Evolutionary conservation across 2,797 vertebrate species (phyloP).

Genomic region (Tadarida brasiliensis): DNA sequence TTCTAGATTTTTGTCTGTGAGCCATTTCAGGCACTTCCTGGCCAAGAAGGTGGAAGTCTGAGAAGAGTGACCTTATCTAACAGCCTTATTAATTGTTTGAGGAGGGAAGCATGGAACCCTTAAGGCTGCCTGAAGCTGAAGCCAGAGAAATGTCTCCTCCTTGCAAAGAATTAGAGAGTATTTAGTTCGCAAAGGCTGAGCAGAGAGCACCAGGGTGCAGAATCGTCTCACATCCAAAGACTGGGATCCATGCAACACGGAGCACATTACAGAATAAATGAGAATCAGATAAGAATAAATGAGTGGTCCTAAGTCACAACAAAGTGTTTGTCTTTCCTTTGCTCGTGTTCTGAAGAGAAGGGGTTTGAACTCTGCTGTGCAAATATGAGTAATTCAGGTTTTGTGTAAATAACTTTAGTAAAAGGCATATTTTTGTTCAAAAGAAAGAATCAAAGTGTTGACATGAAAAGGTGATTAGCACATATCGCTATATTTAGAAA

Average conservation of each 20-base stretch:
- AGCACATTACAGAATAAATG: not conserved
- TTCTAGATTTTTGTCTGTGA: not conserved
- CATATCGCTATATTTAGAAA: not conserved
- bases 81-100: not conserved
- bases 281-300: not conserved
- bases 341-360: not conserved
- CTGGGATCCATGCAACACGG: not conserved
- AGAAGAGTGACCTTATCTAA: not conserved
- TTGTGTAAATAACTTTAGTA: not conserved
- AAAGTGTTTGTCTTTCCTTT: not conserved
- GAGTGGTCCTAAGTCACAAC: not conserved
- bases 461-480: not conserved
- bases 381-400: not conserved
- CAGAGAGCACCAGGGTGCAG: not conserved
- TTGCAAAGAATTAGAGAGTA: not conserved
- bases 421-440: not conserved
- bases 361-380: conserved; percentile 3
- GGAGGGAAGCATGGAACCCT: not conserved
- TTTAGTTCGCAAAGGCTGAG: not conserved
- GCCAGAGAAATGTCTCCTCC: not conserved
- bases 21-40: not conserved
- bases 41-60: not conserved
- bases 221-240: not conserved
- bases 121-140: not conserved
- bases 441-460: not conserved